phyloP scores from a whole-genome alignment of 1,140 invertebrate genomes.

The Drosophila orosa region DNA sequence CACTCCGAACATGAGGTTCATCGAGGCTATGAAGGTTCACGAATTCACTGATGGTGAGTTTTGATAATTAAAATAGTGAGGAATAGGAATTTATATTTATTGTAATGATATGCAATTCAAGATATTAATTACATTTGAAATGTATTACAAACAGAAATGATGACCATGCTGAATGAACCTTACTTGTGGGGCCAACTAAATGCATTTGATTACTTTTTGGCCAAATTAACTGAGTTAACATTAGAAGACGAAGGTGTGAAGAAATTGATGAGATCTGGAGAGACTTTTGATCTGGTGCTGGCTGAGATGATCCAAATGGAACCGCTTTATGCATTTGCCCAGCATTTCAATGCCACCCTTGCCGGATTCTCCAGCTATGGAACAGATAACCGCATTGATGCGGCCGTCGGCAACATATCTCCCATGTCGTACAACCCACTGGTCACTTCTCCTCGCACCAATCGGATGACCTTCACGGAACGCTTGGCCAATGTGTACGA shows the following conservation, averaged over 20 bases:
- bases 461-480: conserved; percentile 84
- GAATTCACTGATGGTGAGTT: conserved; percentile 32
- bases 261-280: conserved; percentile 52
- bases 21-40: conserved; percentile 58
- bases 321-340: conserved; percentile 56
- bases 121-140: background rate
- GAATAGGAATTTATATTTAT: background rate
- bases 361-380: conserved; percentile 72
- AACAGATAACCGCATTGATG: conserved; percentile 56
- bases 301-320: conserved; percentile 65
- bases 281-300: conserved; percentile 78
- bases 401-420: conserved; percentile 63
- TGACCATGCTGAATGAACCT: background rate
- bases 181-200: conserved; percentile 74
- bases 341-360: conserved; percentile 75
- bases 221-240: background rate
- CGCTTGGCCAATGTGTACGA: conserved; percentile 81
- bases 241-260: conserved; percentile 50
- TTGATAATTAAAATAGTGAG: background rate
- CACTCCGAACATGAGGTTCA: conserved; percentile 74
- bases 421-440: conserved; percentile 80
- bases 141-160: conserved; percentile 24
- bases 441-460: conserved; percentile 60
- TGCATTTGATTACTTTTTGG: conserved; percentile 60
- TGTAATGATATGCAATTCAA: too few relatives aligned